Base-by-base conservation (phyloP, 2,888 invertebrate genomes). In the Drosophila koepferae region DNA sequence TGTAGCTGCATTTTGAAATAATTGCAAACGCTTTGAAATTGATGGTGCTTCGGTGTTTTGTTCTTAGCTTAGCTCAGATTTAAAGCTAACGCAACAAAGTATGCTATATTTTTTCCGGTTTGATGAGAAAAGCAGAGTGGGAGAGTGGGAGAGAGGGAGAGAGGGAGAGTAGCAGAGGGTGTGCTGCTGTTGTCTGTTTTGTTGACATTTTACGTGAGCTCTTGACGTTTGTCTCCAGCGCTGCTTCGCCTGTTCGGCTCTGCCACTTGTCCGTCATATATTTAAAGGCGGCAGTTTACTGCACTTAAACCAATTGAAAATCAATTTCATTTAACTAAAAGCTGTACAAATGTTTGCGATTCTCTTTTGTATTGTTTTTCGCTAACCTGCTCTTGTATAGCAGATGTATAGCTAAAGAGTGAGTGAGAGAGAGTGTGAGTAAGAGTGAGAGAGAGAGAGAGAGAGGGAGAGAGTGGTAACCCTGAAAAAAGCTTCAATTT, bases 291-390 rank as follows among this genome's bases (percentile, higher is more conserved):
- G 31, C 51, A 60, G 55, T 63, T 80, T 65, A 60, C 48, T 72
- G 77, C 89, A 85, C 84, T 85, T 83, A 78, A 86, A 75, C 63
- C 85, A 82, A 89, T 85, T 82, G 82, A 74, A 87, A 86, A 80
- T 84, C 82, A 78, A 86, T 85, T 86, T 84, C 73, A 86, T 86
- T 85, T 80, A 89, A 80, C 78, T 89, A 78, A 87, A 84, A 84
- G 89, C 80, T 71, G 64, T 73, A 78, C 78, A 86, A 88, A 78
- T 88, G 76, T 76, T 72, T 74, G 51, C 63, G 49, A 44, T 72
- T 74, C 56, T 46, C 58, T 54, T 61, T 67, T 48, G 60, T 70
- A 64, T 82, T 82, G 63, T 74, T 78, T 67, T 72, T 41, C 31
- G 23, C 38, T 7, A n/a, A 18, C 48, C 2, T 40, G 12, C 40